Percentiles rank a stretch among this genome's conserved stretches.
Conservation (phyloP, 2,888 invertebrate species). For the Leptopterna dolabrata region DNA sequence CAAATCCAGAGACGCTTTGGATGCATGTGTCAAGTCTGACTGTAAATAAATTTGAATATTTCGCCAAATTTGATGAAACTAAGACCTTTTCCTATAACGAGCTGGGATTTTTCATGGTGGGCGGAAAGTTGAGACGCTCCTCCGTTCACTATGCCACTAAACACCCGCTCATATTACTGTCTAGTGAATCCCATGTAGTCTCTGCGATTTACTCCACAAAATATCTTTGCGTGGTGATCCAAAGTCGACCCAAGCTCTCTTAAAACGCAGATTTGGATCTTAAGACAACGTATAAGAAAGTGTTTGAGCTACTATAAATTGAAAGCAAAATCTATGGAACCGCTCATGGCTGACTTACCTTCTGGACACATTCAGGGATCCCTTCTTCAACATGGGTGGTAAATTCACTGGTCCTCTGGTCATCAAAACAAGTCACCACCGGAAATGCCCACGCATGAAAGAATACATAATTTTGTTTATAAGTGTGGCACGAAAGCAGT, state of each 20-base stretch:
- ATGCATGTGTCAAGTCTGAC: too few relatives aligned
- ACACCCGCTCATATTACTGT: slow-evolving; percentile 58
- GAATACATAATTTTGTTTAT: too few relatives aligned
- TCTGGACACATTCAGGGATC: background rate
- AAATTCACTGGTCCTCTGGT: slow-evolving; percentile 61
- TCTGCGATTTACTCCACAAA: slow-evolving; percentile 41
- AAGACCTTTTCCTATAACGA: background rate
- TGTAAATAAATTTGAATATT: too few relatives aligned
- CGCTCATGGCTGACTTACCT: too few relatives aligned
- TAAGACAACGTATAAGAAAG: background rate
- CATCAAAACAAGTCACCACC: slow-evolving; percentile 8
- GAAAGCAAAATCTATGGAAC: background rate
- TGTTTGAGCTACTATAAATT: slow-evolving; percentile 50
- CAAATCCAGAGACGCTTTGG: too few relatives aligned
- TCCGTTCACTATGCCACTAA: background rate
- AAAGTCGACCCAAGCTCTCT: slow-evolving; percentile 26
- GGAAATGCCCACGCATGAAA: slow-evolving; percentile 48
- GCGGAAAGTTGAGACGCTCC: slow-evolving; percentile 47
- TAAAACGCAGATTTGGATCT: slow-evolving; percentile 52
- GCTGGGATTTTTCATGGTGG: slow-evolving; percentile 34
- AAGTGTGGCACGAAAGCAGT: slow-evolving; percentile 64
- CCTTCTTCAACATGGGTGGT: background rate
- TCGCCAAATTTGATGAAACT: too few relatives aligned
- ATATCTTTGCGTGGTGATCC: slow-evolving; percentile 38
- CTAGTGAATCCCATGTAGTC: slow-evolving; percentile 32